Evolutionary conservation across 2,113 vertebrate species (phyloP), one percentile per base, ranked within the genome.

Genomic region (Ictalurus furcatus): DNA sequence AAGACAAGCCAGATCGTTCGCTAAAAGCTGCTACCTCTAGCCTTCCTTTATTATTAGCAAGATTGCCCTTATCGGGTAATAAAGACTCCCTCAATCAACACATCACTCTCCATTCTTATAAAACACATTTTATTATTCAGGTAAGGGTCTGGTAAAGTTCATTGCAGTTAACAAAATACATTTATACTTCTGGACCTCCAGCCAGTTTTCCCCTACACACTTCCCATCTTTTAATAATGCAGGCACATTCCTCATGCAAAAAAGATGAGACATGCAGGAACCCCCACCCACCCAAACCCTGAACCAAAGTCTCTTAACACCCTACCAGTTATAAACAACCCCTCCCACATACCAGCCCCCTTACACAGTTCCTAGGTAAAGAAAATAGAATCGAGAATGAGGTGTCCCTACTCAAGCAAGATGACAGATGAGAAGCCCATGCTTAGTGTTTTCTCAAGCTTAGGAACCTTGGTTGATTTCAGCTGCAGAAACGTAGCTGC

Each of bases 171-270:
- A 93, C 94, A 96, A 96, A 96, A 96, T 95, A 96, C 95, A 95
- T 94, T 92, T 94, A 88, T 83, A 80, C 93, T 90, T 91, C 90
- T 88, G 85, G 34, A 59, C 69, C 89, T 88, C 83, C 87, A 83
- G 37, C 73, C 34, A 73, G 84, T 85, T 85, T 74, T 81, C 88
- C 21, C 65, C 65, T 89, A 89, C 84, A 84, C n/a, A 84, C 73
- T 92, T 87, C 88, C 92, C 93, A 87, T 74, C 14, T 84, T 48
- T 83, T 85, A 48, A 90, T 88, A 93, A 84, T 92, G 92, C 95
- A 95, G 94, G 94, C 94, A 94, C 94, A 94, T 96, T 95, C 94
- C 92, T 95, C 96, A 97, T 96, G 96, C 95, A 96, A 94, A 93
- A 48, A 93, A 92, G 92, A 92, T 92, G 93, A 92, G 93, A 94